phyloP scores from a whole-genome alignment of 1,140 invertebrate species.

The Maconellicoccus hirsutus region DNA sequence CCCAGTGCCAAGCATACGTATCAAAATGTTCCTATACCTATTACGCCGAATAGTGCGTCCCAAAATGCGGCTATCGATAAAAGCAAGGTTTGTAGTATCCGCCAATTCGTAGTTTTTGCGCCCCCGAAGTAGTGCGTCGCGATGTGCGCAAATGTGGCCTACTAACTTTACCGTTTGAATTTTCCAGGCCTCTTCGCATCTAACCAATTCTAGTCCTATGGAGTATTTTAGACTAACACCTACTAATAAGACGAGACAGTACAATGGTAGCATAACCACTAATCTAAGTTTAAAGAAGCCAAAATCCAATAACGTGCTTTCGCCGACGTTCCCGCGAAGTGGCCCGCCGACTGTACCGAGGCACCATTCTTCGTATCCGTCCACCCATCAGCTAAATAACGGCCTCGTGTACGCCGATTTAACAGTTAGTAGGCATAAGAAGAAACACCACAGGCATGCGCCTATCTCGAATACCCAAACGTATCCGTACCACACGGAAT shows the following conservation, averaged over 20 bases:
- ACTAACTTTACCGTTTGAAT: too few relatives aligned
- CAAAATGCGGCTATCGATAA: not conserved
- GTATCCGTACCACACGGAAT: conserved; percentile 44
- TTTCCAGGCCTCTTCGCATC: not conserved
- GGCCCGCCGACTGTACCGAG: conserved; percentile 17
- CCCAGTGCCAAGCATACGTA: conserved; percentile 40
- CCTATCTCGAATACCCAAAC: conserved; percentile 10
- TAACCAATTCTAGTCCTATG: conserved; percentile 19
- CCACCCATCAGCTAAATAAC: conserved; percentile 29
- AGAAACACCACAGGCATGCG: not conserved
- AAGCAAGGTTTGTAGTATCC: too few relatives aligned
- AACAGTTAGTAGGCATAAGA: conserved; percentile 10
- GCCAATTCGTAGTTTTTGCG: too few relatives aligned
- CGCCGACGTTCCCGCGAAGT: not conserved
- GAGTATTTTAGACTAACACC: conserved; percentile 16
- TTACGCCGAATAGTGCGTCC: conserved; percentile 33
- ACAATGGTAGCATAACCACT: conserved; percentile 22
- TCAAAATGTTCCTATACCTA: conserved; percentile 41
- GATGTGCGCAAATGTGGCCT: too few relatives aligned
- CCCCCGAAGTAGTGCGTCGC: too few relatives aligned
- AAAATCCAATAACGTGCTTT: conserved; percentile 16
- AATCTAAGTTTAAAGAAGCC: not conserved
- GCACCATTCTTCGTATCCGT: conserved; percentile 29
- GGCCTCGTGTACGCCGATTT: conserved; percentile 20
- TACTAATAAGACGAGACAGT: conserved; percentile 13